Evolutionary conservation across 2,888 invertebrate genomes (phyloP), one percentile per base, ranked within the genome.

Genomic region (Formica aserva): DNA sequence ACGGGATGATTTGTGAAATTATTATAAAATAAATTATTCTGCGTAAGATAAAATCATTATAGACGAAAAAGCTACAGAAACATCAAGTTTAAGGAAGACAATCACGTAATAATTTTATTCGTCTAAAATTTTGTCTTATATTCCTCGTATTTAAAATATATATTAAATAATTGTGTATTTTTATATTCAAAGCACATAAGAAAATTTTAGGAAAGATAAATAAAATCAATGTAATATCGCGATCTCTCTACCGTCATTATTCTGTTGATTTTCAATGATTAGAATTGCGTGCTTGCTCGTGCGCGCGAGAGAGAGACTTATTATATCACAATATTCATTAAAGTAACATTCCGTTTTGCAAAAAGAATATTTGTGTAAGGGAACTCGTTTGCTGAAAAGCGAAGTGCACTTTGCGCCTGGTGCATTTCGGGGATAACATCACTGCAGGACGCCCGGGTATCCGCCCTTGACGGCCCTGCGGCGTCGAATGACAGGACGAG

Each of bases 371-470:
- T 89, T 87, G 83, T 74, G 84, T 81, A 32, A 69, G 48, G 72
- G 62, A 82, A 65, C 62, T 41, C 65, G 83, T 26, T 60, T 76
- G 45, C 13, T 55, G 82, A 81, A 76, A 80, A 84, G 82, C 82
- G 69, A 82, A 87, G 76, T 83, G 86, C 86, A 85, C 86, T 83
- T 85, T 81, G 86, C 67, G 67, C 65, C 60, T 65, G 85, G 71
- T 86, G 74, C 84, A 80, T 55, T 72, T 29, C 78, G 83, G 63
- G 6, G 67, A 83, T 71, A 77, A 82, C 81, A 45, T 74, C 86
- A 38, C 65, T 75, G 82, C 69, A 71, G 71, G 75, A 84, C 48
- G 57, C 13, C 29, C 29, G 55, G 57, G 63, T 69, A 71, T 80
- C 72, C 78, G 72, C 72, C 78, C 72, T 80, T 82, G 81, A 74